A percentile compares a stretch with the other conserved stretches of the same genome.
These are phyloP conservation scores for Scaptomyza pallida DNA, from an alignment of 1,140 invertebrate genomes.

Conservation along the genomic window DNA sequence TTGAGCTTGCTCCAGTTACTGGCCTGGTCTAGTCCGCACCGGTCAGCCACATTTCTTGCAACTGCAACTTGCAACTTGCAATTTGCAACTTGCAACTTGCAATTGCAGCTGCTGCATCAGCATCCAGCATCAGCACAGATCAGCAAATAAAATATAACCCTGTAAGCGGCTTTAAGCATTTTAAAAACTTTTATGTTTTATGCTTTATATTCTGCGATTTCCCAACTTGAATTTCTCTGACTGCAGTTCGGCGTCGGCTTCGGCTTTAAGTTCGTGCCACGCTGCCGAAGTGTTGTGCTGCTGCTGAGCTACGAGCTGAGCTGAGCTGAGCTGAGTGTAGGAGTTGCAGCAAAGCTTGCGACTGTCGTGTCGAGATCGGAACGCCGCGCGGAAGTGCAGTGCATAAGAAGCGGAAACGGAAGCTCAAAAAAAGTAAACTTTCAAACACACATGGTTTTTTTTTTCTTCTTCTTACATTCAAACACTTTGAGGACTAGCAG, in stretches of 20 bases:
- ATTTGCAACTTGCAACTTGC: conserved; percentile 8
- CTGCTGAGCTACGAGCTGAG: neutral
- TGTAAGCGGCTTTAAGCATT: conserved; percentile 20
- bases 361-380: conserved; percentile 76
- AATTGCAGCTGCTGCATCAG: too few relatives aligned
- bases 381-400: conserved; percentile 76
- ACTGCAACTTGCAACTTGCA: conserved; percentile 1
- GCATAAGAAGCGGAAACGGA: conserved; percentile 62
- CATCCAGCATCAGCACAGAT: conserved; percentile 11
- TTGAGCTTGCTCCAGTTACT: conserved; percentile 50
- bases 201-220: neutral
- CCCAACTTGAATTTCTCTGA: conserved; percentile 1
- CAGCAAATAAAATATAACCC: conserved; percentile 4
- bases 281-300: conserved; percentile 9
- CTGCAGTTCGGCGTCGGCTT: conserved; percentile 30
- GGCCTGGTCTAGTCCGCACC: conserved; percentile 26
- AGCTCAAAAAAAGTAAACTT: conserved; percentile 56
- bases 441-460: conserved; percentile 24
- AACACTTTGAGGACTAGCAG: conserved; percentile 41
- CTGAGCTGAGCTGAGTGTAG: neutral
- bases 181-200: neutral
- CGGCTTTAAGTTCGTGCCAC: neutral
- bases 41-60: neutral
- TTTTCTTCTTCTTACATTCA: too few relatives aligned
- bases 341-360: conserved; percentile 32